Conservation (phyloP, 2,797 vertebrate genomes). For the Arrhamphus sclerolepis region DNA sequence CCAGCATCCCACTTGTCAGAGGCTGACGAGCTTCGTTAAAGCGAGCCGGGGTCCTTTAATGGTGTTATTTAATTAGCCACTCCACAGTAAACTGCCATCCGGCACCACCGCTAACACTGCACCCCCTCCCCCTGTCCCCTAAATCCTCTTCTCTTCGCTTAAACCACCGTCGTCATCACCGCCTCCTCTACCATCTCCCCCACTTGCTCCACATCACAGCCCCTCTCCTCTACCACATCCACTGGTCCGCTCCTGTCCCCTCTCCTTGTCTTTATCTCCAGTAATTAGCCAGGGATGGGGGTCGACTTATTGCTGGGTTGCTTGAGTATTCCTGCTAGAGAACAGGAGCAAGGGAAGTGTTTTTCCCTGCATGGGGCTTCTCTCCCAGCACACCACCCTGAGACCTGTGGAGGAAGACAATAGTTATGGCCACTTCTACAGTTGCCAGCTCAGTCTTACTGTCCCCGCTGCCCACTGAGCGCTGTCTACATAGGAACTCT, state of each 20-base stretch:
- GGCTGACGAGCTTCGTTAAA: slow-evolving; percentile 79
- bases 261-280: slow-evolving; percentile 68
- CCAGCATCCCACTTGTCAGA: slow-evolving; percentile 60
- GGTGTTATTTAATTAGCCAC: slow-evolving; percentile 81
- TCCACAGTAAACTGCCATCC: slow-evolving; percentile 77
- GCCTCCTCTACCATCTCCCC: slow-evolving; percentile 18
- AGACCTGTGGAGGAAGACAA: slow-evolving; percentile 65
- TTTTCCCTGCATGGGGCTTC: slow-evolving; percentile 62
- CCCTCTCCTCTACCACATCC: slow-evolving; percentile 39
- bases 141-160: slow-evolving; percentile 27
- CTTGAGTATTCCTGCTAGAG: slow-evolving; percentile 50
- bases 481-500: slow-evolving; percentile 56
- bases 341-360: slow-evolving; percentile 51
- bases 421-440: slow-evolving; percentile 58
- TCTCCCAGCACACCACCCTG: slow-evolving; percentile 46
- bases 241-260: slow-evolving; percentile 35
- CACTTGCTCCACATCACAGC: slow-evolving; percentile 43
- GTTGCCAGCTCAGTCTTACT: slow-evolving; percentile 75
- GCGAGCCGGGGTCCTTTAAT: slow-evolving; percentile 74
- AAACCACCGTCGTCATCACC: slow-evolving; percentile 37
- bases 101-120: slow-evolving; percentile 32
- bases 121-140: slow-evolving; percentile 1
- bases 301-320: slow-evolving; percentile 49
- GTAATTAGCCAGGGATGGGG: slow-evolving; percentile 73
- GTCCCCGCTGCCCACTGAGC: slow-evolving; percentile 76